Conservation (phyloP, 2,797 vertebrate genomes). For the Hozukius guyotensis region DNA sequence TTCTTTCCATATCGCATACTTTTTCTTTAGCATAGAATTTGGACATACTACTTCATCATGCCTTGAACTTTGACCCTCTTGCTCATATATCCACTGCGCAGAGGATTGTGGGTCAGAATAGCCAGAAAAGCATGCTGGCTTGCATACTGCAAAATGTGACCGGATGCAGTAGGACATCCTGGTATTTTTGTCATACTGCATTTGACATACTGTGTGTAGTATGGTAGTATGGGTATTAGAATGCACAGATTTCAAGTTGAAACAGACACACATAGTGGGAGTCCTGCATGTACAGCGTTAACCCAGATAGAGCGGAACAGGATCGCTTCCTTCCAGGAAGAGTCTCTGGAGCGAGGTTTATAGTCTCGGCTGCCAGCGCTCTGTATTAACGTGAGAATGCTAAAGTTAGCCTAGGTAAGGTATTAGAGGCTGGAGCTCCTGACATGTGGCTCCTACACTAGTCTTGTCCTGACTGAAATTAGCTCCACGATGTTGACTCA, state of each 20-base stretch:
- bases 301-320: constrained; percentile 19
- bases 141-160: no score
- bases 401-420: constrained; percentile 48
- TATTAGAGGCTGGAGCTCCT: constrained; percentile 9
- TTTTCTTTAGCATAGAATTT: no score
- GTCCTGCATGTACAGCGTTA: not conserved
- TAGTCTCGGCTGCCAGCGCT: constrained; percentile 23
- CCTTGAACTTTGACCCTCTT: no score
- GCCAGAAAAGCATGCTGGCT: no score
- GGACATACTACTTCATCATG: no score
- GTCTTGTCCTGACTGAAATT: constrained; percentile 19
- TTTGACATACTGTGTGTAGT: no score
- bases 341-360: constrained; percentile 15
- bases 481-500: not conserved
- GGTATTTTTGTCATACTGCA: no score
- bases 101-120: no score
- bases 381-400: constrained; percentile 13
- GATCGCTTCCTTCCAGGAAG: constrained; percentile 27
- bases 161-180: no score
- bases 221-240: no score
- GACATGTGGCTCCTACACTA: not conserved
- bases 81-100: no score
- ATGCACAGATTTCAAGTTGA: not conserved
- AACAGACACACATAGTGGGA: constrained; percentile 2
- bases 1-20: no score